Evolutionary conservation across 2,888 invertebrate genomes (phyloP).

Genomic region (Melolontha melolontha): DNA sequence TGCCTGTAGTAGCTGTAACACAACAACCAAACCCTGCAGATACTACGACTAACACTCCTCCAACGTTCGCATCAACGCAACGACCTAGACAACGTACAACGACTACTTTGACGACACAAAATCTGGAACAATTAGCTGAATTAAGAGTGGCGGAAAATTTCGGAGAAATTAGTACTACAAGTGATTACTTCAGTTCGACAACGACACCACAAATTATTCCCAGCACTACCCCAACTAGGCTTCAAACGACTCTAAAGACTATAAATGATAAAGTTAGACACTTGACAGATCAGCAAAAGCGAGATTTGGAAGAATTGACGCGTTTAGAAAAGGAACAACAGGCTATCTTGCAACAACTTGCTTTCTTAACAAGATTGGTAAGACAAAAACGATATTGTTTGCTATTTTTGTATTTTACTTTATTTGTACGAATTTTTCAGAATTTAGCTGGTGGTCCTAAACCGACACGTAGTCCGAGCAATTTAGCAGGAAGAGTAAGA

Average conservation of each 20-base stretch:
- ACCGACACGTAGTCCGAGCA: slow-evolving; percentile 46
- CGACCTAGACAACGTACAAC: slow-evolving; percentile 29
- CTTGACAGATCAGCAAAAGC: slow-evolving; percentile 61
- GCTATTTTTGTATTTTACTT: neutral
- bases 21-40: slow-evolving; percentile 39
- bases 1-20: slow-evolving; percentile 40
- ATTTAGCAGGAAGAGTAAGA: slow-evolving; percentile 56
- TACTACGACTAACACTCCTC: slow-evolving; percentile 34
- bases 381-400: slow-evolving; percentile 37
- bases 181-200: slow-evolving; percentile 54
- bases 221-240: slow-evolving; percentile 28
- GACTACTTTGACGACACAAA: slow-evolving; percentile 27
- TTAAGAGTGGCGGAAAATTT: slow-evolving; percentile 38
- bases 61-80: slow-evolving; percentile 18
- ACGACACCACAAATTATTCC: slow-evolving; percentile 62
- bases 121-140: slow-evolving; percentile 34
- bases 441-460: slow-evolving; percentile 50
- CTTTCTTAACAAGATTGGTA: slow-evolving; percentile 62
- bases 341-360: slow-evolving; percentile 62
- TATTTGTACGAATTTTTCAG: slow-evolving; percentile 46
- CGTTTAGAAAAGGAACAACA: slow-evolving; percentile 63
- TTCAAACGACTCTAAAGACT: slow-evolving; percentile 51
- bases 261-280: slow-evolving; percentile 54
- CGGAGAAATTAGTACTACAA: slow-evolving; percentile 41
- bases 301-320: slow-evolving; percentile 60